Conservation (phyloP, 1,140 invertebrate species). For the Drosophila murphyi region DNA sequence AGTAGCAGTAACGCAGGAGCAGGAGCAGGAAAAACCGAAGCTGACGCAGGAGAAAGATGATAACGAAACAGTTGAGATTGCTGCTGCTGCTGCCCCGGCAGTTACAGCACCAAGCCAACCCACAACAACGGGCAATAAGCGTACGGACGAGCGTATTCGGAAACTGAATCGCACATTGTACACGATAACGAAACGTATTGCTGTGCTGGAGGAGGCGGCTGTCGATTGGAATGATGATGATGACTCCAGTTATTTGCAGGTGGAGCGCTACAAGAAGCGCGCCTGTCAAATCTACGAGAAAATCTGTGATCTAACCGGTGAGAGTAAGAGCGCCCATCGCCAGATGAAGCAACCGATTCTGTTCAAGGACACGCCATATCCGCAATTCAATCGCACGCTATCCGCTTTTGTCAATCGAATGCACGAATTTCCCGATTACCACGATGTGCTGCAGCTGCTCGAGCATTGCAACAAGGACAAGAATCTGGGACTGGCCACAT, state of each 20-base stretch:
- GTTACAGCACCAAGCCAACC: conserved; percentile 3
- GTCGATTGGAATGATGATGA: conserved; percentile 86
- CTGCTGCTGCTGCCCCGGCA: not conserved
- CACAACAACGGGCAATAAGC: conserved; percentile 52
- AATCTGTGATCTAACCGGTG: conserved; percentile 86
- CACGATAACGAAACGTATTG: conserved; percentile 84
- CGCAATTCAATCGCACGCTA: conserved; percentile 86
- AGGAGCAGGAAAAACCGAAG: not conserved
- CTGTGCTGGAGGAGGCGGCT: conserved; percentile 84
- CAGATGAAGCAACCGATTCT: conserved; percentile 84
- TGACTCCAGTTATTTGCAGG: conserved; percentile 85
- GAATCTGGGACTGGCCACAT: conserved; percentile 82
- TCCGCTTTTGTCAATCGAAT: conserved; percentile 85
- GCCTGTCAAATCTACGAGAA: conserved; percentile 85
- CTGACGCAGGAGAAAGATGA: not conserved
- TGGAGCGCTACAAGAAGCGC: conserved; percentile 85
- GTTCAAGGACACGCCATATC: conserved; percentile 84
- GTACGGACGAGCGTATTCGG: conserved; percentile 74
- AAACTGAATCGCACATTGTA: conserved; percentile 84
- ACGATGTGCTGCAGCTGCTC: conserved; percentile 86
- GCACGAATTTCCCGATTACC: conserved; percentile 86
- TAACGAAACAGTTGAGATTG: conserved; percentile 11
- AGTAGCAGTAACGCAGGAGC: not conserved
- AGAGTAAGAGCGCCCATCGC: conserved; percentile 85
- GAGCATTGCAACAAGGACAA: conserved; percentile 84